Conservation (phyloP, 2,888 invertebrate genomes). For the Nymphalis urticae region DNA sequence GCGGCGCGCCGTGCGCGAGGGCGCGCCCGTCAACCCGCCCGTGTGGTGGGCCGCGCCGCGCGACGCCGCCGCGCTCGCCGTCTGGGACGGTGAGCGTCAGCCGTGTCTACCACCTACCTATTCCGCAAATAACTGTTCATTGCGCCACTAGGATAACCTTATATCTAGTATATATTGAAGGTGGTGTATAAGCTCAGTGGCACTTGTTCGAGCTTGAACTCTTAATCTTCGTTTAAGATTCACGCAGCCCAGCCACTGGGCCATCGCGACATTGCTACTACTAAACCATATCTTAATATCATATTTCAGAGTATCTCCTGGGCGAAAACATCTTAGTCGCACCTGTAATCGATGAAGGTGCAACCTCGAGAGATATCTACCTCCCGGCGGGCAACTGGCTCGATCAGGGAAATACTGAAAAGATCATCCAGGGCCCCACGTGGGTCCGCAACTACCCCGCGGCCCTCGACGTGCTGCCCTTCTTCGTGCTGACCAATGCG, state of each 20-base stretch:
- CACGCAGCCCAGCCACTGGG: no score
- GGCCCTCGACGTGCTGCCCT: constrained; percentile 83
- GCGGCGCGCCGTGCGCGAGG: constrained; percentile 79
- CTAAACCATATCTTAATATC: neutral
- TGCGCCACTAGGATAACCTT: no score
- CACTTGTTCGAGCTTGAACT: no score
- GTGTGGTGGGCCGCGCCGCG: constrained; percentile 92
- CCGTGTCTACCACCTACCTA: no score
- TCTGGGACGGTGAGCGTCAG: constrained; percentile 77
- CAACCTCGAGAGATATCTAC: constrained; percentile 83
- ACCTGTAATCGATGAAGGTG: constrained; percentile 84
- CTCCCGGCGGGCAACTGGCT: constrained; percentile 86
- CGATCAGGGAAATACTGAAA: constrained; percentile 66
- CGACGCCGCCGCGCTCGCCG: constrained; percentile 81
- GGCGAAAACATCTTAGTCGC: constrained; percentile 87
- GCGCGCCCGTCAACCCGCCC: constrained; percentile 90
- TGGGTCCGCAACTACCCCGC: constrained; percentile 83
- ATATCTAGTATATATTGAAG: no score
- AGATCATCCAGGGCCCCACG: constrained; percentile 72
- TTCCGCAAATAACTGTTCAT: no score
- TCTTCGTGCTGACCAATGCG: constrained; percentile 62
- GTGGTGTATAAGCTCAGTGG: no score
- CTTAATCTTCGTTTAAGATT: no score
- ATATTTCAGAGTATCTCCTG: constrained; percentile 84
- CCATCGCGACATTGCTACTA: no score